Percentiles rank a stretch among this genome's conserved stretches.
Evolutionary conservation across 1,140 invertebrate species (phyloP).

Genomic region (Drosophila subobscura): DNA sequence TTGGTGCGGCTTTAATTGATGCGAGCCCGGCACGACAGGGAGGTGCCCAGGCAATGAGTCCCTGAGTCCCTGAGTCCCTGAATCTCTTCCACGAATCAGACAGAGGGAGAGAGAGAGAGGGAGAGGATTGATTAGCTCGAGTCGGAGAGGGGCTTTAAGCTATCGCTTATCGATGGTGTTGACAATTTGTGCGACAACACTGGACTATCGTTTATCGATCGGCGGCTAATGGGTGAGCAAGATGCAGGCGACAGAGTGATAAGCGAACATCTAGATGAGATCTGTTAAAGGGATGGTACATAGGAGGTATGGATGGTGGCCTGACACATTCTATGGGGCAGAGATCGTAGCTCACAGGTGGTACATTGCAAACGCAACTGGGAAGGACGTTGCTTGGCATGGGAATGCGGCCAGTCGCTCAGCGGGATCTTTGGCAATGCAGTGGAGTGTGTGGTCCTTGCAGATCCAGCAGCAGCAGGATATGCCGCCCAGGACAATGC

Average conservation of each 20-base stretch:
- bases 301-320: too few species aligned
- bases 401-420: conserved; percentile 3
- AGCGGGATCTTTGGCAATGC: conserved; percentile 19
- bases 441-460: conserved; percentile 66
- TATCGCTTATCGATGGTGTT: conserved; percentile 61
- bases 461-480: conserved; percentile 54
- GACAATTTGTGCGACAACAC: conserved; percentile 49
- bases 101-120: not conserved
- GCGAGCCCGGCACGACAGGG: conserved; percentile 66
- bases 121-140: conserved; percentile 6
- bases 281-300: too few species aligned
- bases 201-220: conserved; percentile 33
- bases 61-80: too few species aligned
- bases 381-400: too few species aligned
- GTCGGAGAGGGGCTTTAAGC: not conserved
- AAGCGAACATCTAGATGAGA: too few species aligned
- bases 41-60: too few species aligned
- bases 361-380: too few species aligned
- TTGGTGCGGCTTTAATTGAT: conserved; percentile 82
- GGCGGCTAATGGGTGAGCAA: not conserved
- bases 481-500: conserved; percentile 66
- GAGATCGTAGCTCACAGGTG: too few species aligned
- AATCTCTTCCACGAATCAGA: too few species aligned
- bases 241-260: too few species aligned
- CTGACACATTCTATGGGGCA: too few species aligned